phyloP scores from a whole-genome alignment of 2,797 vertebrate genomes.

The Tenualosa thibaudeaui region DNA sequence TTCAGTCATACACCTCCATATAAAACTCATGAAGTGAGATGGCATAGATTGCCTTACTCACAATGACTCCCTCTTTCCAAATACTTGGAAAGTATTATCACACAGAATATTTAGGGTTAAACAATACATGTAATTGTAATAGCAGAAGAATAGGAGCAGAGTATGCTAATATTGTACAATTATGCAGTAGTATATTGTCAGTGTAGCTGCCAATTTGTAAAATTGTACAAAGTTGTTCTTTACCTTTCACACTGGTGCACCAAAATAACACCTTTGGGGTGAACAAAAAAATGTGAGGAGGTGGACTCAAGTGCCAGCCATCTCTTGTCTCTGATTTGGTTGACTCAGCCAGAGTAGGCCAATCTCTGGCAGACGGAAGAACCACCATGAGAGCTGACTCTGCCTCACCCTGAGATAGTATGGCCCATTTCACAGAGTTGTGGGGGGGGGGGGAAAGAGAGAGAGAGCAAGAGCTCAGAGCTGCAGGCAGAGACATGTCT shows the following conservation, averaged over 20 bases:
- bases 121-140: background rate
- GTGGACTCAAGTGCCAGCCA: slow-evolving; percentile 5
- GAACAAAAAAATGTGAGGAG: background rate
- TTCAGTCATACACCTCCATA: background rate
- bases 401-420: slow-evolving; percentile 39
- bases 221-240: background rate
- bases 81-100: background rate
- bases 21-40: background rate
- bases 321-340: slow-evolving; percentile 27
- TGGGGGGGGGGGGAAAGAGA: background rate
- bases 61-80: background rate
- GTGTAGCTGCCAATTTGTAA: background rate
- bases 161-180: no score
- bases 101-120: background rate
- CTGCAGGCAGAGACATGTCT: slow-evolving; percentile 47
- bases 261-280: background rate
- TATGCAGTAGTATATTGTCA: background rate
- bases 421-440: slow-evolving; percentile 40
- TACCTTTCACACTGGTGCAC: background rate
- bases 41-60: background rate
- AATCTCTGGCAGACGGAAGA: slow-evolving; percentile 48
- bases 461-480: slow-evolving; percentile 14
- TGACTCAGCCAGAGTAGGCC: slow-evolving; percentile 35
- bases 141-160: no score
- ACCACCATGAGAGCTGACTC: slow-evolving; percentile 50